Evolutionary conservation across 2,797 vertebrate species (phyloP), one percentile per base, ranked within the genome.

Genomic region (Microcaecilia unicolor): DNA sequence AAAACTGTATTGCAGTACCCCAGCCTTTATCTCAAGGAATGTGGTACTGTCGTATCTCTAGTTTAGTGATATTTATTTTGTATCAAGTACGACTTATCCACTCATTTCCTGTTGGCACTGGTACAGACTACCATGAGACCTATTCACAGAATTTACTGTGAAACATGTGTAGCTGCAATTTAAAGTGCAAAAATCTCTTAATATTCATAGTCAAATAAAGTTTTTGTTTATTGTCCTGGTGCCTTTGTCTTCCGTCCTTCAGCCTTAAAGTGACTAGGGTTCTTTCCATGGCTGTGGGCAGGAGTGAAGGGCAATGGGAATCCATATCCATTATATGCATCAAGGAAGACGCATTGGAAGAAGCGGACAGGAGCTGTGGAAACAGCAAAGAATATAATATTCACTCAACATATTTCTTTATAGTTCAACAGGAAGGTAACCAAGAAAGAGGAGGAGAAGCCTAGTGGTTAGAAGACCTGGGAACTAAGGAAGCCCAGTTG

Each of bases 311-410:
- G 73, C 77, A 84, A 63, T 76, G 62, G 34, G 78, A 90, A 74
- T 76, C 86, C 66, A 18, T 78, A 76, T 77, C 70, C 83, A n/a
- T 80, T 86, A 73, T 86, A 85, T 26, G 86, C 90, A 16, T 90
- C 84, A 62, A 96, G 49, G 31, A 93, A 92, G 41, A 97, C 73
- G 44, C 92, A 97, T 19, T 97, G 94, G 73, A 98, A 92, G 71
- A 83, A 97, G 54, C 89, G 92, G 52, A 90, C 84, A 58, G 93
- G 88, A 55, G 67, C 95, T 99, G 62, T 31, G 43, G 26, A 58
- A 52, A 14, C 31, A 17, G 49, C 19, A 53, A 61, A 18, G 18
- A 55, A 26, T 12, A 28, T 13, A 15, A 48, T 18, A 22, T 8
- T 25, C 4, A 42, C 29, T 10, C 10, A 11, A 39, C 23, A 1